phyloP scores from a whole-genome alignment of 2,797 vertebrate species.

The Mormyrops attenuatus region DNA sequence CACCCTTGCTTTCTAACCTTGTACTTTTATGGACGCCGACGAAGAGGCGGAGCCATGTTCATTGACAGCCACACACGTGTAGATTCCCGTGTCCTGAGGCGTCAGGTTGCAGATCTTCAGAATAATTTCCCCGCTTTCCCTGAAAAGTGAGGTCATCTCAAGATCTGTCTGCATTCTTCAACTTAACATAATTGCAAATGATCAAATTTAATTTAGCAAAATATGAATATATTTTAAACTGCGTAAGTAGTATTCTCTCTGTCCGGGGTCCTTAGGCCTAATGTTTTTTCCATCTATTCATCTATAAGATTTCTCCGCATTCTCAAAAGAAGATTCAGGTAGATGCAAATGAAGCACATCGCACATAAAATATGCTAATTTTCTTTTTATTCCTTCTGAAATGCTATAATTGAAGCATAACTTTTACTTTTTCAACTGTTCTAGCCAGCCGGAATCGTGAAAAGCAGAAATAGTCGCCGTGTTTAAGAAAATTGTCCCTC shows the following conservation, averaged over 20 bases:
- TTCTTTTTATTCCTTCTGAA: background rate
- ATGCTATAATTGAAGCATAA: background rate
- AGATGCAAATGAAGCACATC: background rate
- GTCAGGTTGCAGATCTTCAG: constrained; percentile 94
- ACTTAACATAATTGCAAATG: background rate
- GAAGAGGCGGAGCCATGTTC: constrained; percentile 82
- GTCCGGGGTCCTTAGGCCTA: background rate
- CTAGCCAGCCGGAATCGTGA: background rate
- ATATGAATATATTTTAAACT: background rate
- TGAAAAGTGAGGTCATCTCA: constrained; percentile 40
- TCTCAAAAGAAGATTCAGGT: background rate
- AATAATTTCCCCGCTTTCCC: constrained; percentile 87
- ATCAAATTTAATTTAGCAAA: background rate
- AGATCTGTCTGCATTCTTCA: background rate
- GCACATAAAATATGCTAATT: background rate
- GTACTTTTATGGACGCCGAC: constrained; percentile 92
- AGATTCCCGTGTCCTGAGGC: constrained; percentile 96
- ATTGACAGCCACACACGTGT: constrained; percentile 87
- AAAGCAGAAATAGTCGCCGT: background rate
- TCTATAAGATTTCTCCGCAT: too few species aligned
- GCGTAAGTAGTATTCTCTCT: background rate
- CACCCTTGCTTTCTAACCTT: constrained; percentile 65
- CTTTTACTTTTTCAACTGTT: background rate
- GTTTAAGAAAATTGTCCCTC: background rate
- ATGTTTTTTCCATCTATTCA: too few species aligned